Conservation (phyloP, 2,113 vertebrate genomes). For the Malaclemys terrapin region DNA sequence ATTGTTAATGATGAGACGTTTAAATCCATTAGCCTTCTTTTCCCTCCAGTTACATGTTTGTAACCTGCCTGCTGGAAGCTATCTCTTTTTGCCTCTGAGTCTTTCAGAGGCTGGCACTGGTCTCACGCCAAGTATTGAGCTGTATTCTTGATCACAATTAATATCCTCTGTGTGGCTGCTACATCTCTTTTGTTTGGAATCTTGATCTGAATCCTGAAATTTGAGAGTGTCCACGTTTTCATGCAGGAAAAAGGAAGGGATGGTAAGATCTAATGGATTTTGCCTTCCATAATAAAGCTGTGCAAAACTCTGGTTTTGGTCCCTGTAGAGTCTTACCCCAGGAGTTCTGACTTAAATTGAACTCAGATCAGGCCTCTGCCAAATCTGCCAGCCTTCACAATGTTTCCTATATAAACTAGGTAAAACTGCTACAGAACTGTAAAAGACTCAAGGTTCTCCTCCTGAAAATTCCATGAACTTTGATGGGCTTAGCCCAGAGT, state of each 20-base stretch:
- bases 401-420: neutral
- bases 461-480: neutral
- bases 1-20: neutral
- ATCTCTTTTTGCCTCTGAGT: neutral
- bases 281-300: neutral
- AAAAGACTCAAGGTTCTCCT: neutral
- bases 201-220: neutral
- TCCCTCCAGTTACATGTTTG: neutral
- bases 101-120: neutral
- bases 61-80: neutral
- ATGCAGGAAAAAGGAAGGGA: neutral
- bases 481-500: neutral
- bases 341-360: neutral
- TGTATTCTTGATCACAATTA: neutral
- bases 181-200: neutral
- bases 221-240: neutral
- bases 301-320: neutral
- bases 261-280: neutral
- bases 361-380: neutral
- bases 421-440: neutral
- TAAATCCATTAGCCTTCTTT: slow-evolving; percentile 16
- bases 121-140: neutral
- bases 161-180: neutral
- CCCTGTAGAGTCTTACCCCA: neutral
- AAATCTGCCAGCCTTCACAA: neutral